Evolutionary conservation across 1,140 invertebrate species (phyloP).

Genomic region (Leptopilina clavipes): DNA sequence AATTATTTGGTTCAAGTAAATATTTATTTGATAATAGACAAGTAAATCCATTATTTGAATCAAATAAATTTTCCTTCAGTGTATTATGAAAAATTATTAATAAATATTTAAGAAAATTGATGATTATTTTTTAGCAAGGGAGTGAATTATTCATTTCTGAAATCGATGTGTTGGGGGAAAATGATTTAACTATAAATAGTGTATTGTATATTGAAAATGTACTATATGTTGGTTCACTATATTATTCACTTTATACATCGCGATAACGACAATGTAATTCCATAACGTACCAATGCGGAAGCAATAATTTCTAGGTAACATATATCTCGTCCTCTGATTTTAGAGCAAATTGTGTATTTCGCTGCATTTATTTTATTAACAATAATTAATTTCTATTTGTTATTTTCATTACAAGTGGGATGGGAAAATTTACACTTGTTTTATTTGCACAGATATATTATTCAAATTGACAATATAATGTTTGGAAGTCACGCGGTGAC

Average conservation of each 20-base stretch:
- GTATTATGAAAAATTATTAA: too few relatives aligned
- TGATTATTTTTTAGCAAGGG: too few relatives aligned
- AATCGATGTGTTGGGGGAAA: not conserved
- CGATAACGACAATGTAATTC: conserved; percentile 33
- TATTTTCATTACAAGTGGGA: not conserved
- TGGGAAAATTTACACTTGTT: not conserved
- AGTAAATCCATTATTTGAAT: too few relatives aligned
- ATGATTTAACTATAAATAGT: not conserved
- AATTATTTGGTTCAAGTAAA: too few relatives aligned
- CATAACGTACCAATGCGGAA: conserved; percentile 1
- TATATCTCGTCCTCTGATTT: conserved; percentile 26
- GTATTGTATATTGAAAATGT: conserved; percentile 20
- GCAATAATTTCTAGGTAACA: conserved; percentile 27
- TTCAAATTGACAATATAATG: not conserved
- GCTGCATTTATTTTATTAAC: not conserved
- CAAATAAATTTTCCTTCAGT: too few relatives aligned
- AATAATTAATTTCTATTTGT: conserved; percentile 14
- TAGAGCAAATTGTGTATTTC: conserved; percentile 13
- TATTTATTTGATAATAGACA: too few relatives aligned
- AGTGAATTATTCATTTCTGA: too few relatives aligned
- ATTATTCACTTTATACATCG: too few relatives aligned
- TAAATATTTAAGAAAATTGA: too few relatives aligned
- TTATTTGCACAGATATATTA: too few relatives aligned
- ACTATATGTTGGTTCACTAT: not conserved
- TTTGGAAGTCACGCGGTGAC: not conserved